phyloP scores from a whole-genome alignment of 64 coral and sea anemone genomes.

The Hydrozoanthus tunicans region DNA sequence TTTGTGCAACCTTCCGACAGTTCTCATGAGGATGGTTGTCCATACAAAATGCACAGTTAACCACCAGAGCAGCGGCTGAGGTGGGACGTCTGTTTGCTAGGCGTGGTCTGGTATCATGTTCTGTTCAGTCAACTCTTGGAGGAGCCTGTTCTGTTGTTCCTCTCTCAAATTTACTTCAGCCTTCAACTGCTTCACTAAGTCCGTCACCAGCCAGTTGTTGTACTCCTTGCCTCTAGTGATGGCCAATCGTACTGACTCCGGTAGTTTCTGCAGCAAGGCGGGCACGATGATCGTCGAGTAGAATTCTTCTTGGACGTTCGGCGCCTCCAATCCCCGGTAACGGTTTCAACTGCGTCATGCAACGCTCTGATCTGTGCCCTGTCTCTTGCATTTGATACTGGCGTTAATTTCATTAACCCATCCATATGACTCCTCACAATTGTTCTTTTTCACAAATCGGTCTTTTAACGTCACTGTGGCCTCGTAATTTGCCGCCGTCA shows the following conservation, averaged over 20 bases:
- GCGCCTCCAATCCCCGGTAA: constrained; percentile 2
- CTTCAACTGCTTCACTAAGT: no score
- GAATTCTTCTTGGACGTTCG: neutral
- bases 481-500: constrained; percentile 21
- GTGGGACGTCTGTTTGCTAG: neutral
- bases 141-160: no score
- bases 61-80: neutral
- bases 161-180: no score
- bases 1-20: constrained; percentile 26
- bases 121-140: constrained; percentile 6
- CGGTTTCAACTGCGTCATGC: no score
- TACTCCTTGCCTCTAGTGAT: no score
- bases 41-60: constrained; percentile 34
- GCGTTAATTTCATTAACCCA: neutral
- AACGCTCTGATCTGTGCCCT: neutral
- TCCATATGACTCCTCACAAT: constrained; percentile 36
- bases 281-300: constrained; percentile 54
- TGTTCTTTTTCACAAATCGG: neutral
- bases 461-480: neutral
- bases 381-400: constrained; percentile 21
- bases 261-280: no score
- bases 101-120: neutral
- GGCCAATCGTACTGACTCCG: no score
- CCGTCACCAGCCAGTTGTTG: neutral
- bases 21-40: constrained; percentile 2